Base-by-base conservation (phyloP, 2,113 vertebrate species). In the Myotis davidii region DNA sequence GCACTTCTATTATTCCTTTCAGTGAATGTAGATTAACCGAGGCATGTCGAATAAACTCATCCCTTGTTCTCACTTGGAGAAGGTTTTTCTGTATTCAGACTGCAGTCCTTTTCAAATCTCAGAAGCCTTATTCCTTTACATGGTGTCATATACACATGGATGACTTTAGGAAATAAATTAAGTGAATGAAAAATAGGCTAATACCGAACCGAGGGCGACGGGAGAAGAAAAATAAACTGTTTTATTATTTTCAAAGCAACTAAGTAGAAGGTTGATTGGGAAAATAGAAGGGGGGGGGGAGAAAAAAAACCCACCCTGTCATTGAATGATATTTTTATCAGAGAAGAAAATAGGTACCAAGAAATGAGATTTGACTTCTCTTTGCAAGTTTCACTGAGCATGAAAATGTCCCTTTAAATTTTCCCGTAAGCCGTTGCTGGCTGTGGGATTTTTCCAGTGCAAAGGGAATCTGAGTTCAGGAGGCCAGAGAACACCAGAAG, bases 371-470 rank as follows among this genome's bases (percentile, higher is more conserved):
- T 76, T 70, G 90, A 92, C 70, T 95, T 81, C 67, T 91, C 82
- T 87, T 77, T 81, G 85, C 65, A 92, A 96, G 95, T 97, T 97
- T 89, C 90, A 90, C 94, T 1, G 25, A 95, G 88, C 93, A 74
- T 90, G 94, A 96, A 95, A 95, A 95, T 77, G 32, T 85, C 64
- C 87, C 93, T 97, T 97, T 95, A 97, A 97, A 97, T 95, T 96
- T 85, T 96, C 88, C 85, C 3, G 37, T 27, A 77, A 95, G 64
- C 72, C 2, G 23, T 56, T 50, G n/a, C 69, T 65, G 83, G 56
- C 56, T 87, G 45, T 32, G 78, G 94, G 92, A 82, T 95, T 96
- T 96, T 95, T 94, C 78, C 78, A 91, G 70, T 78, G 94, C 84
- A 84, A 72, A 87, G 90, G 79, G 94, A 96, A 85, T 89, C 59